Conservation (phyloP, 2,113 vertebrate species). For the Eubucco bourcierii region DNA sequence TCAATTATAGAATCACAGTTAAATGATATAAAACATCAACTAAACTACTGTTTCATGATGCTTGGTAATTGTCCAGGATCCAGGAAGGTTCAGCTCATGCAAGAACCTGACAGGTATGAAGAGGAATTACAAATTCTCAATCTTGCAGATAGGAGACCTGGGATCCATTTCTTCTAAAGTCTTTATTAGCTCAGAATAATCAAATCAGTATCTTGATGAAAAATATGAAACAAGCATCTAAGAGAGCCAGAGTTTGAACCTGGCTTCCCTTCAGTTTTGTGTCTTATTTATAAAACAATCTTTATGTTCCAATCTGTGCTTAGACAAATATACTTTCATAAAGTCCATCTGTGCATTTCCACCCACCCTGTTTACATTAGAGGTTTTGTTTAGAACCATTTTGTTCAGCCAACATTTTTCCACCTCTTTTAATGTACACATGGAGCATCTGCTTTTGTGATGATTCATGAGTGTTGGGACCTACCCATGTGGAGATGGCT, state of each 20-base stretch:
- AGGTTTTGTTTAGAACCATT: background rate
- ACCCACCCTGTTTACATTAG: background rate
- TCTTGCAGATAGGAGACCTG: background rate
- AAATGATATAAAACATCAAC: background rate
- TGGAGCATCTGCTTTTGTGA: background rate
- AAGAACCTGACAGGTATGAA: rapidly evolving
- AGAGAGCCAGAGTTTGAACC: background rate
- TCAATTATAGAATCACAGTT: background rate
- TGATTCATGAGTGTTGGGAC: background rate
- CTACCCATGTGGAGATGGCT: background rate
- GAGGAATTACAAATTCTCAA: background rate
- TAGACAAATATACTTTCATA: background rate
- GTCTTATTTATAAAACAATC: background rate
- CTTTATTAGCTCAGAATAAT: background rate
- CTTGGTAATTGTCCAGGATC: background rate
- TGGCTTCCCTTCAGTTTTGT: background rate
- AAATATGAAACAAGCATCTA: background rate
- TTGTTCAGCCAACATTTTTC: background rate
- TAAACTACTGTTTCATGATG: background rate
- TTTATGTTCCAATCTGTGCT: background rate
- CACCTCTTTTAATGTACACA: background rate
- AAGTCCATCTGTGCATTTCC: background rate
- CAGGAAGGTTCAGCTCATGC: background rate
- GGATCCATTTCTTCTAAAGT: background rate
- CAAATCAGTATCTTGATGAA: background rate